Evolutionary conservation across 2,888 invertebrate genomes (phyloP).

Genomic region (Ormia ochracea): DNA sequence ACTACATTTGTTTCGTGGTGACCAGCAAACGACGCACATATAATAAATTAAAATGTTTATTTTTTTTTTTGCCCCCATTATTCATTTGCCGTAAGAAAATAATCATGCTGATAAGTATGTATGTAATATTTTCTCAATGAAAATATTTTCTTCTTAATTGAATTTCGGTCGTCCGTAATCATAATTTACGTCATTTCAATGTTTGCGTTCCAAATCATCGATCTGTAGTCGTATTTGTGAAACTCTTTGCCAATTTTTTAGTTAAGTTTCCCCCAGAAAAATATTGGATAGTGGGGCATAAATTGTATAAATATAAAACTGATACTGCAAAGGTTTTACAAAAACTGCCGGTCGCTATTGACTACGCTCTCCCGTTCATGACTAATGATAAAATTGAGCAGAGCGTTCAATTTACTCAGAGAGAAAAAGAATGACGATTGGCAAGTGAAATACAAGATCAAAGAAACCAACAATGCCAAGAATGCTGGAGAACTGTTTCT

Average conservation of each 20-base stretch:
- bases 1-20: too few species aligned
- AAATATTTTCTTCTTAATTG: conserved; percentile 43
- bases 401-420: too few species aligned
- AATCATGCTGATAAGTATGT: background rate
- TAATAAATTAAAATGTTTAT: too few species aligned
- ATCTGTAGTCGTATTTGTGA: conserved; percentile 8
- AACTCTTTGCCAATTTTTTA: conserved; percentile 25
- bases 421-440: too few species aligned
- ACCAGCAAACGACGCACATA: too few species aligned
- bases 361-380: too few species aligned
- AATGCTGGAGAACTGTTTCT: too few species aligned
- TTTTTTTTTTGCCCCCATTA: background rate
- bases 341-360: background rate
- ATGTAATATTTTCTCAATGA: conserved; percentile 52
- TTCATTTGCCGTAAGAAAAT: background rate
- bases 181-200: conserved; percentile 55
- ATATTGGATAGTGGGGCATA: background rate
- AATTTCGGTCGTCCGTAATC: background rate
- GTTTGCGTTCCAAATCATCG: conserved; percentile 29
- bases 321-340: background rate
- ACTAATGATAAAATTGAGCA: too few species aligned
- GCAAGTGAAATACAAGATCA: too few species aligned
- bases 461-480: too few species aligned
- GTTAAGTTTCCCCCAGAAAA: background rate
- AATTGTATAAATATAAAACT: background rate